Conservation (phyloP, 2,797 vertebrate genomes). For the Enteromius paludinosus region DNA sequence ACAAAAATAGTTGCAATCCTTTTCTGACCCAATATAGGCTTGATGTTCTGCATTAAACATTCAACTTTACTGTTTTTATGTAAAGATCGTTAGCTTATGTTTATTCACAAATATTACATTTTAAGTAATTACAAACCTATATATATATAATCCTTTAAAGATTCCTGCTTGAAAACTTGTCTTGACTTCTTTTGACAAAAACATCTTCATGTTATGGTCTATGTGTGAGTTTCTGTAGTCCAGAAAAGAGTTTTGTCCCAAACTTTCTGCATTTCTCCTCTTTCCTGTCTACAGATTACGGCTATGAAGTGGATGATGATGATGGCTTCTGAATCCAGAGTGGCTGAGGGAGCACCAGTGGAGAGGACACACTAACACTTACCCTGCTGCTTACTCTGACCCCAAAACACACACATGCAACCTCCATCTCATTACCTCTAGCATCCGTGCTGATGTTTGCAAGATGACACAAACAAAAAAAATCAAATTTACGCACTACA, state of each 20-base stretch:
- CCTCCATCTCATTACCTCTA: neutral
- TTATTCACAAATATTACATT: neutral
- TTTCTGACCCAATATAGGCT: neutral
- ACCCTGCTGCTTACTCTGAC: slow-evolving; percentile 18
- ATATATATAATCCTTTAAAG: neutral
- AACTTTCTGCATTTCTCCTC: neutral
- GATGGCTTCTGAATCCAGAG: slow-evolving; percentile 45
- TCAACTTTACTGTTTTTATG: neutral
- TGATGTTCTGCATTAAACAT: neutral
- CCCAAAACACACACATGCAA: neutral
- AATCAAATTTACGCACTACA: neutral
- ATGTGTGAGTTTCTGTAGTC: neutral
- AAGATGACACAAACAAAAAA: neutral
- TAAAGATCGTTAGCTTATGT: neutral
- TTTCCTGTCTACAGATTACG: slow-evolving; percentile 48
- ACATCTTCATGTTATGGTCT: neutral
- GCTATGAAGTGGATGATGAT: slow-evolving; percentile 55
- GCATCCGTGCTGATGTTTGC: neutral
- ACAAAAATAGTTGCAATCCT: neutral
- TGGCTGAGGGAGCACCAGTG: slow-evolving; percentile 3
- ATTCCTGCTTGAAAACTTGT: too few relatives aligned
- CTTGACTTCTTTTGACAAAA: neutral
- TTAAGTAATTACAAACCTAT: neutral
- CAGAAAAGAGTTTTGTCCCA: neutral
- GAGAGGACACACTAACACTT: neutral